A percentile compares a stretch with the other conserved stretches of the same genome.
phyloP scores from a whole-genome alignment of 2,797 vertebrate genomes.

The Ispidina lecontei region DNA sequence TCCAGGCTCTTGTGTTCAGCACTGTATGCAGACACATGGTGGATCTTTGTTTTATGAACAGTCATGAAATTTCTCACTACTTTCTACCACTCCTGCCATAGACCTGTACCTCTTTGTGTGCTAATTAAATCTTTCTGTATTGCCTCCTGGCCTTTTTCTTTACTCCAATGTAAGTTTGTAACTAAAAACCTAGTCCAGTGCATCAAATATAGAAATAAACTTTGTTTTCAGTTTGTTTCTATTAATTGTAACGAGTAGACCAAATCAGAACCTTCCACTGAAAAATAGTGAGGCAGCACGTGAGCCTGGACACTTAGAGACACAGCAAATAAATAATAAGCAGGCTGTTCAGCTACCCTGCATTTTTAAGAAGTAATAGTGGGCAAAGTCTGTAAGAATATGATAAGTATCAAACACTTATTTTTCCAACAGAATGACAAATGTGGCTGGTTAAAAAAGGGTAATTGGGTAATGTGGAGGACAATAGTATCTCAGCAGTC shows the following conservation, averaged over 20 bases:
- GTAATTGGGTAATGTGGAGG: conserved; percentile 49
- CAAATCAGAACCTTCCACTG: neutral
- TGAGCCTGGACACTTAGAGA: neutral
- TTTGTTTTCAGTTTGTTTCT: neutral
- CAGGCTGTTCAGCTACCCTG: neutral
- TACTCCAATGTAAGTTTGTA: neutral
- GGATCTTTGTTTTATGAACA: neutral
- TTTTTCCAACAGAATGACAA: conserved; percentile 64
- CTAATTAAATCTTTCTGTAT: neutral
- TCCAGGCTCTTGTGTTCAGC: neutral
- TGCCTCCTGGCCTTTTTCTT: neutral
- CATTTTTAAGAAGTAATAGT: conserved; percentile 30
- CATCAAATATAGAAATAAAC: neutral
- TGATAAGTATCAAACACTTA: conserved; percentile 57
- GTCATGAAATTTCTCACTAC: neutral
- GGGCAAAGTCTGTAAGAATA: conserved; percentile 34
- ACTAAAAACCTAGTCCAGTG: neutral
- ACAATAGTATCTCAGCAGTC: conserved; percentile 40
- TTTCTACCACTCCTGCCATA: neutral
- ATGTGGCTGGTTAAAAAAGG: conserved; percentile 56
- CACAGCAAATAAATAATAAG: conserved; percentile 32
- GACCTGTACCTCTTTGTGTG: neutral
- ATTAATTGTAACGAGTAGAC: neutral
- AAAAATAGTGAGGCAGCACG: neutral
- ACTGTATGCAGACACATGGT: rapidly evolving